Conservation (phyloP, 2,888 invertebrate species). For the Scrobipalpa costella region DNA sequence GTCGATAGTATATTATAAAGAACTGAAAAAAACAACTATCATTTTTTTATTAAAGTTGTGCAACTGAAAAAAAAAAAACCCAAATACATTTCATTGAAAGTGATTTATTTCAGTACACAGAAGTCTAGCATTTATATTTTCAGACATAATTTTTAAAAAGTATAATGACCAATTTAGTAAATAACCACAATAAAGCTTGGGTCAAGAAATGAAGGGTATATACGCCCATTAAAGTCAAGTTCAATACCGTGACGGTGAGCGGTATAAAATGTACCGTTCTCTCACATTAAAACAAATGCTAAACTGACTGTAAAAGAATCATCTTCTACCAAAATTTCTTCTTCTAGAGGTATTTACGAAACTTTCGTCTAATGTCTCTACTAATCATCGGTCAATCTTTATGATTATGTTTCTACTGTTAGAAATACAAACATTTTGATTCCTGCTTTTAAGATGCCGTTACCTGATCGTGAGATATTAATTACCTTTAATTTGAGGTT, state of each 20-base stretch:
- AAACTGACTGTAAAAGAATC: conserved; percentile 58
- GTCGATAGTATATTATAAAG: too few species aligned
- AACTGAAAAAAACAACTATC: too few species aligned
- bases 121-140: neutral
- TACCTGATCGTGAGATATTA: conserved; percentile 28
- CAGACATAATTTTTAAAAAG: neutral
- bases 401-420: conserved; percentile 10
- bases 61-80: too few species aligned
- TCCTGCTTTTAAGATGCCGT: conserved; percentile 25
- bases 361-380: neutral
- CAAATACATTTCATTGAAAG: too few species aligned
- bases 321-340: conserved; percentile 43
- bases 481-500: conserved; percentile 27
- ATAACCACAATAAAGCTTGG: conserved; percentile 25
- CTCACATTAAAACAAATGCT: conserved; percentile 49
- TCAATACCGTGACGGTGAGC: conserved; percentile 38
- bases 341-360: neutral
- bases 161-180: conserved; percentile 28
- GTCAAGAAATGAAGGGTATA: conserved; percentile 28
- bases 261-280: conserved; percentile 44
- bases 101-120: too few species aligned
- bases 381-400: neutral
- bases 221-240: conserved; percentile 24
- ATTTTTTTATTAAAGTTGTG: too few species aligned
- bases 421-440: conserved; percentile 33